These are phyloP conservation scores for Umimayanthus kanabou DNA, from an alignment of 92 coral and sea anemone genomes.

Conservation along the genomic window DNA sequence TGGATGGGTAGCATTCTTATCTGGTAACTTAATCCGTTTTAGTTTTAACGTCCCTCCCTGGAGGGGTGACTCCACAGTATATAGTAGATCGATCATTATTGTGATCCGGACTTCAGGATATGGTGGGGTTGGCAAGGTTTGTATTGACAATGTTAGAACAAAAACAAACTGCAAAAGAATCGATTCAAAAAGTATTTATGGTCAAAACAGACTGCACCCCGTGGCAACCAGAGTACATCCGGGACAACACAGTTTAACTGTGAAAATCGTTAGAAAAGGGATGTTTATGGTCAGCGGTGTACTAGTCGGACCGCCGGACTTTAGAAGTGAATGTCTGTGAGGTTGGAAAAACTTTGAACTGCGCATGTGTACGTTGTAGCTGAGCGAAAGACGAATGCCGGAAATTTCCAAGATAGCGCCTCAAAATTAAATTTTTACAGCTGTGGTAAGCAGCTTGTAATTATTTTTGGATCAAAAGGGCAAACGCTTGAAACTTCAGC, in stretches of 20 bases:
- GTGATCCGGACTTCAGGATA: slow-evolving; percentile 42
- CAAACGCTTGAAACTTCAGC: too few species aligned
- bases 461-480: too few species aligned
- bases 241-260: slow-evolving; percentile 55
- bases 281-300: slow-evolving; percentile 56
- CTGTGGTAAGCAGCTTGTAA: too few species aligned
- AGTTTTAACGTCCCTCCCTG: slow-evolving; percentile 39
- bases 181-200: slow-evolving; percentile 33
- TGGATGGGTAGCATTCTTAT: slow-evolving; percentile 60
- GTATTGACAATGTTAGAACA: slow-evolving; percentile 49
- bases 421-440: too few species aligned
- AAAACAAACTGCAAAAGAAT: slow-evolving; percentile 26
- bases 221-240: slow-evolving; percentile 49
- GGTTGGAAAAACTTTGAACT: too few species aligned
- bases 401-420: too few species aligned
- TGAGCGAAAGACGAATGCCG: too few species aligned
- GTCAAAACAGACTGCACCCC: slow-evolving; percentile 49
- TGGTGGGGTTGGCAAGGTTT: slow-evolving; percentile 54
- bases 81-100: slow-evolving; percentile 52
- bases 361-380: too few species aligned
- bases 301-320: slow-evolving; percentile 70
- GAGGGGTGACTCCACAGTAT: neutral
- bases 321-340: slow-evolving; percentile 24
- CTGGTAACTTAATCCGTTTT: slow-evolving; percentile 36
- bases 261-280: slow-evolving; percentile 54